Conservation (phyloP, 1,140 invertebrate genomes). For the Papilio machaon region DNA sequence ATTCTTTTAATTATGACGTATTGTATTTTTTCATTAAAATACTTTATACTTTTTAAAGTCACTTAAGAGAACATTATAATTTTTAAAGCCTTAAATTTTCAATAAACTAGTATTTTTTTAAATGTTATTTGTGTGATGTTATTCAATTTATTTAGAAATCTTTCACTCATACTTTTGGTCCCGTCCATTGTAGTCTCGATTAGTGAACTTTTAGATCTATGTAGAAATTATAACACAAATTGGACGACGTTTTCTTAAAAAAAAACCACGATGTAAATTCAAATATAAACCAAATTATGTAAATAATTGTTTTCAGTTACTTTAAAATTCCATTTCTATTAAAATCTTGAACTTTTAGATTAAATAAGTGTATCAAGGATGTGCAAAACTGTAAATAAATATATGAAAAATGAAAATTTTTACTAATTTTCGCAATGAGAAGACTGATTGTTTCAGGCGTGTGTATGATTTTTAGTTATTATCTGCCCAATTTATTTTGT, state of each 20-base stretch:
- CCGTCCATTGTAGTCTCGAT: slow-evolving; percentile 67
- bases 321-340: slow-evolving; percentile 53
- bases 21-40: too few relatives aligned
- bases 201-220: slow-evolving; percentile 31
- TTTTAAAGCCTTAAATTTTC: too few relatives aligned
- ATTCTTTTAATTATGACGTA: too few relatives aligned
- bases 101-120: too few relatives aligned
- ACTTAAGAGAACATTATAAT: too few relatives aligned
- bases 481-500: slow-evolving; percentile 53
- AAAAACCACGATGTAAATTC: not conserved
- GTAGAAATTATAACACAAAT: not conserved
- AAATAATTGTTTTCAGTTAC: slow-evolving; percentile 44
- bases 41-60: too few relatives aligned
- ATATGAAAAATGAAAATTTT: slow-evolving; percentile 54
- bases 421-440: slow-evolving; percentile 80
- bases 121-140: not conserved
- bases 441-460: slow-evolving; percentile 79
- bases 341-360: slow-evolving; percentile 5
- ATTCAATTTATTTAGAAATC: slow-evolving; percentile 4
- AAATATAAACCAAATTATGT: slow-evolving; percentile 28
- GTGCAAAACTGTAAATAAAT: slow-evolving; percentile 57
- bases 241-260: not conserved
- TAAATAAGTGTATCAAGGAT: slow-evolving; percentile 45
- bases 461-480: slow-evolving; percentile 71
- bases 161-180: slow-evolving; percentile 46